Evolutionary conservation across 2,797 vertebrate species (phyloP), one percentile per base, ranked within the genome.

Genomic region (Craterocephalus amniculus): DNA sequence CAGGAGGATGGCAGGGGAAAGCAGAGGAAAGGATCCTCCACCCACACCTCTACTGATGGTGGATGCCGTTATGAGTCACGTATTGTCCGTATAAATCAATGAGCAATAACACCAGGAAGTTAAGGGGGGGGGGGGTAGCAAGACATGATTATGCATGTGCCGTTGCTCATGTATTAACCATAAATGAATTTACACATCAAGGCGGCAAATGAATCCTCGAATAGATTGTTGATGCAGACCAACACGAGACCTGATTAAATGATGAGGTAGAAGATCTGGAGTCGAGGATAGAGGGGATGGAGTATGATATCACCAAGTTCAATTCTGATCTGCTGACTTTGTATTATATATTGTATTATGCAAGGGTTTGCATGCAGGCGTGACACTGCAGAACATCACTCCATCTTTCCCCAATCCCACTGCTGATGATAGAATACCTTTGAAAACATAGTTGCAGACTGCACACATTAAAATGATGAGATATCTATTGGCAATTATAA

Each of bases 101-200:
- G 85, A 67, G 59, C 45, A 70, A 79, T 72, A 87, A 87, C 63
- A 74, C 74, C 63, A 61, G 71, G 60, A 74, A 43, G 40, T 43
- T 43, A 43, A 43, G 78, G 63, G 51, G 12, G 0, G 63, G 38
- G 72, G 67, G 86, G 84, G 79, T 66, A 65, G 69, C 72, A 74
- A 78, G 83, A 72, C 78, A 81, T 87, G 87, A 89, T 91, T 90
- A 93, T 92, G 89, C 89, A 83, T 90, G 87, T 88, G 88, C 84
- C 24, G 74, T 83, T 66, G 75, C 90, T 94, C 93, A 93, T 93
- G 89, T 90, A 92, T 93, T 87, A 94, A 92, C 89, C 93, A 93
- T 94, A 71, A 78, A 77, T 72, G 82, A 85, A 94, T 94, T 93
- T 93, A 94, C 92, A 93, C 92, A 94, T 94, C 93, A 94, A 93